A percentile compares a stretch with the other conserved stretches of the same genome.
phyloP scores from a whole-genome alignment of 2,797 vertebrate species.

The Florisuga fusca region DNA sequence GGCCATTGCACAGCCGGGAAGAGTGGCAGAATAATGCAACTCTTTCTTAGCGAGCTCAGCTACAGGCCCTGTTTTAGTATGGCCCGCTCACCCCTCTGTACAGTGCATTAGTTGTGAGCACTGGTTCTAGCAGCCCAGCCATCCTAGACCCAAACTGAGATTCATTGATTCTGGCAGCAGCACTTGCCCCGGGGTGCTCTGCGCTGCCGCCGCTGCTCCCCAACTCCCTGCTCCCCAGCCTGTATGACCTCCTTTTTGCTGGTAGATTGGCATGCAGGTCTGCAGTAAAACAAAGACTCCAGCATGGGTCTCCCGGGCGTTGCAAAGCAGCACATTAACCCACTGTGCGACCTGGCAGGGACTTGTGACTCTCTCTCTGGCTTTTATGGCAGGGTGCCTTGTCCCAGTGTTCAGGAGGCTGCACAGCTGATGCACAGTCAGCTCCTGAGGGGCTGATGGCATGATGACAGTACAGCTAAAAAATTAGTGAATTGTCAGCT shows the following conservation, averaged over 20 bases:
- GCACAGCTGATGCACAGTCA: constrained; percentile 2
- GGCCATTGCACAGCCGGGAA: not conserved
- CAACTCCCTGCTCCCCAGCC: not conserved
- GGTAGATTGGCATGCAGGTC: not conserved
- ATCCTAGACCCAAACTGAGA: not conserved
- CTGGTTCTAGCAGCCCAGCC: not conserved
- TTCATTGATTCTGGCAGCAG: not conserved
- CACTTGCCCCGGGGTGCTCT: not conserved
- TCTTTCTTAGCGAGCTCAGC: not conserved
- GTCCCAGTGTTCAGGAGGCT: not conserved
- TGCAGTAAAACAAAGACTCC: not conserved
- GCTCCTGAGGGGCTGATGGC: constrained; percentile 61
- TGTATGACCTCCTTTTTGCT: not conserved
- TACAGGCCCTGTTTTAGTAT: rapidly evolving
- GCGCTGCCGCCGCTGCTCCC: not conserved
- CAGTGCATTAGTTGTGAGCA: not conserved
- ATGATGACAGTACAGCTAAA: constrained; percentile 11
- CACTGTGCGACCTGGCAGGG: not conserved
- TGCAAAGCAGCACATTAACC: constrained; percentile 9
- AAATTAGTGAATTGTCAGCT: constrained; percentile 65
- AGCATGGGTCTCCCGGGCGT: not conserved
- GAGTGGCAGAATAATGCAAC: not conserved
- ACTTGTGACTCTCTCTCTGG: not conserved
- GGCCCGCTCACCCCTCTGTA: not conserved
- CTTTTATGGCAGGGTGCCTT: not conserved